These are phyloP conservation scores for Discoglossus pictus DNA, from an alignment of 2,797 vertebrate genomes.

Conservation along the genomic window DNA sequence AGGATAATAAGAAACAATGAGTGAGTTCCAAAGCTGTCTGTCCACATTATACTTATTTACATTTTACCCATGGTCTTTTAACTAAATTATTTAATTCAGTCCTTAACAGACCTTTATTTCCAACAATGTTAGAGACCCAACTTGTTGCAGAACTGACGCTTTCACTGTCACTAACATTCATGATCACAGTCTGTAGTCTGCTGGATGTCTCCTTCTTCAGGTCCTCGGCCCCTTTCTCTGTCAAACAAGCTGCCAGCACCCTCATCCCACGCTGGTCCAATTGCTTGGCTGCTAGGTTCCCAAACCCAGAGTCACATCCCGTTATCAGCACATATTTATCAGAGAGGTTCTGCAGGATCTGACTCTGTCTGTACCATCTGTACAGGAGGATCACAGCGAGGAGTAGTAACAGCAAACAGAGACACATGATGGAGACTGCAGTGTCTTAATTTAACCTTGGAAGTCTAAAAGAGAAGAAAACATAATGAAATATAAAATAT, in stretches of 20 bases:
- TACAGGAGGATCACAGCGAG: not conserved
- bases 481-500: no score
- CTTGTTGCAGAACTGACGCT: conserved; percentile 54
- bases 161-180: conserved; percentile 60
- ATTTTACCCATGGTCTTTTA: no score
- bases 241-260: conserved; percentile 83
- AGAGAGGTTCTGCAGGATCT: conserved; percentile 10
- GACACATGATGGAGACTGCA: conserved; percentile 22
- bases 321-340: conserved; percentile 33
- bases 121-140: conserved; percentile 58
- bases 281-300: conserved; percentile 72
- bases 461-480: no score
- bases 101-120: conserved; percentile 58
- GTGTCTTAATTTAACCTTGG: no score
- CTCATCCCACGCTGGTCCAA: conserved; percentile 77
- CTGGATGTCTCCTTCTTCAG: conserved; percentile 23
- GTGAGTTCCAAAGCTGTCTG: no score
- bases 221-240: conserved; percentile 64
- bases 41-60: no score
- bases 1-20: no score
- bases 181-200: conserved; percentile 52
- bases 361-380: conserved; percentile 31
- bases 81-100: no score
- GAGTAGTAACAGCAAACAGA: not conserved
- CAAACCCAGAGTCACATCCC: conserved; percentile 31